These are phyloP conservation scores for Melanotaenia pygmaea DNA, from an alignment of 2,797 vertebrate genomes.

Conservation along the genomic window DNA sequence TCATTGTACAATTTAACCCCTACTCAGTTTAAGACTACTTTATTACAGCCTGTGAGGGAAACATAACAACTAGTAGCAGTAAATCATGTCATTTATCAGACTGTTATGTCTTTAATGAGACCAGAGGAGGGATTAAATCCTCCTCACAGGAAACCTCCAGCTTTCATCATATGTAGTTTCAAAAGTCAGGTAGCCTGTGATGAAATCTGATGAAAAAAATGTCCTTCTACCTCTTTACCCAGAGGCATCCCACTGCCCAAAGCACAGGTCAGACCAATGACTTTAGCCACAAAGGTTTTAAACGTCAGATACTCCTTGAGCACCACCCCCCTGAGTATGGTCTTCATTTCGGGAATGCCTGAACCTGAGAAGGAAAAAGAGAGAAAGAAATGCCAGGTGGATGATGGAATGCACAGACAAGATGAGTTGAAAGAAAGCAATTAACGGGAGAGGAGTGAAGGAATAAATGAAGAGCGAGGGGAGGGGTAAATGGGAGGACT, in stretches of 20 bases:
- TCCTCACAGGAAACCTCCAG: constrained; percentile 14
- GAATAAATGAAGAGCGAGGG: constrained; percentile 47
- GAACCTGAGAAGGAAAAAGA: constrained; percentile 84
- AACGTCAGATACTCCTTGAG: constrained; percentile 98
- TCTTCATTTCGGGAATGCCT: constrained; percentile 99
- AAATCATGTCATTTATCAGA: constrained; percentile 43
- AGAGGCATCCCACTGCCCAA: constrained; percentile 97
- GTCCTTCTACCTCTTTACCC: constrained; percentile 90
- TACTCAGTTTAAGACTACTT: constrained; percentile 38
- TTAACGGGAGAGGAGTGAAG: constrained; percentile 53
- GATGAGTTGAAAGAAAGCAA: constrained; percentile 53
- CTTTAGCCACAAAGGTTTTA: constrained; percentile 98
- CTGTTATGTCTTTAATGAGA: constrained; percentile 34
- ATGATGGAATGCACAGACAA: constrained; percentile 50
- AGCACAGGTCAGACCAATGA: constrained; percentile 95
- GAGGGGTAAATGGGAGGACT: constrained; percentile 21
- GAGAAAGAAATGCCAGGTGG: constrained; percentile 26
- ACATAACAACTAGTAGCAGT: constrained; percentile 28
- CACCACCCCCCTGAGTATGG: constrained; percentile 94
- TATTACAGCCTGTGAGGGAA: constrained; percentile 18
- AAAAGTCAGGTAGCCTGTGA: constrained; percentile 8
- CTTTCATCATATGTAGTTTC: constrained; percentile 24
- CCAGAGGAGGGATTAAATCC: constrained; percentile 23
- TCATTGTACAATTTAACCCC: constrained; percentile 17
- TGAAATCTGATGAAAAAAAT: constrained; percentile 16